phyloP scores from a whole-genome alignment of 1,140 invertebrate species.

The Drosophila quadrilineata region DNA sequence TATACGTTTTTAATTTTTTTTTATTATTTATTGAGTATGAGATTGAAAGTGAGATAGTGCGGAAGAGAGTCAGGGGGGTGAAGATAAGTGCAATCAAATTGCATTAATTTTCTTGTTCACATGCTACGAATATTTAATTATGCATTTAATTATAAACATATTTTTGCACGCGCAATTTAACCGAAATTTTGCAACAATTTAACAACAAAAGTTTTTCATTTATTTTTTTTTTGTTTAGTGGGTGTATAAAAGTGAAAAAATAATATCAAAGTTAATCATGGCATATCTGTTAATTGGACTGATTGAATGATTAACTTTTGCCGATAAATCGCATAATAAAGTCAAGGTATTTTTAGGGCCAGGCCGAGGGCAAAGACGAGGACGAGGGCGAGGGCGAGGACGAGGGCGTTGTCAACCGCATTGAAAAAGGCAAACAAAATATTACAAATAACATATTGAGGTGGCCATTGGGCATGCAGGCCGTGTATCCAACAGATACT shows the following conservation, averaged over 20 bases:
- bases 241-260: background rate
- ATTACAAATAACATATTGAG: constrained; percentile 35
- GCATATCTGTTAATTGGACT: too few species aligned
- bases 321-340: too few species aligned
- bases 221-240: background rate
- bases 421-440: constrained; percentile 18
- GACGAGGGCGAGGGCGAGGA: too few species aligned
- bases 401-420: constrained; percentile 23
- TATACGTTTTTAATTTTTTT: background rate
- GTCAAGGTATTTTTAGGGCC: too few species aligned
- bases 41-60: too few species aligned
- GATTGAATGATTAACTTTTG: too few species aligned
- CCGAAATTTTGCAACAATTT: constrained; percentile 20
- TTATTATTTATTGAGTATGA: background rate
- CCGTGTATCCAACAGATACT: constrained; percentile 45
- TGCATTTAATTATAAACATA: constrained; percentile 33
- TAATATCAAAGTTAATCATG: background rate
- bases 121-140: constrained; percentile 28
- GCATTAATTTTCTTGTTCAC: constrained; percentile 25
- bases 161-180: constrained; percentile 40
- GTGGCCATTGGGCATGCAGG: constrained; percentile 56
- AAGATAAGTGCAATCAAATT: constrained; percentile 12
- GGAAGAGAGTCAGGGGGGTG: too few species aligned
- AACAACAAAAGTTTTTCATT: constrained; percentile 13
- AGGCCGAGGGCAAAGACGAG: too few species aligned